Percentiles rank a stretch among this genome's conserved stretches.
Conservation (phyloP, 2,113 vertebrate genomes). For the Mesoclemmys tuberculata region DNA sequence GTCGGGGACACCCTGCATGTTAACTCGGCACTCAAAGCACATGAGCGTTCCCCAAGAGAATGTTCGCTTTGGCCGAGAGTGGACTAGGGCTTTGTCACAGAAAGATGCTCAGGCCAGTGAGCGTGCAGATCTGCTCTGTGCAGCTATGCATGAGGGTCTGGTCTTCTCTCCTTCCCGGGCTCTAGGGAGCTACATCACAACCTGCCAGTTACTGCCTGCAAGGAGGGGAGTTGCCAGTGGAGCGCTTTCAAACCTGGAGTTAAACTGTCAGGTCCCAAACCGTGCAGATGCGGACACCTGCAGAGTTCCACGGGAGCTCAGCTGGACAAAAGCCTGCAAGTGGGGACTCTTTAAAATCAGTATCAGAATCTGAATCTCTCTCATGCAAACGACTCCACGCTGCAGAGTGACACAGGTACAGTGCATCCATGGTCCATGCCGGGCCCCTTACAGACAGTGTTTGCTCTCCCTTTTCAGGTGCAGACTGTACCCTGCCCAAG, state of each 20-base stretch:
- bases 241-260: neutral
- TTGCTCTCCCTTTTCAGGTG: too few relatives aligned
- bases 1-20: too few relatives aligned
- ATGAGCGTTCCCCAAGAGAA: neutral
- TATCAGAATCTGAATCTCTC: neutral
- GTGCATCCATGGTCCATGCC: neutral
- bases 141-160: neutral
- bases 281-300: neutral
- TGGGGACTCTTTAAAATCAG: neutral
- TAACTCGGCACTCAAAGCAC: too few relatives aligned
- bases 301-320: neutral
- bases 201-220: neutral
- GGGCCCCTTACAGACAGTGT: too few relatives aligned
- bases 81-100: neutral
- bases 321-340: neutral
- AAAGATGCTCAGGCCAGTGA: neutral
- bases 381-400: too few relatives aligned
- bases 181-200: neutral
- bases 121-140: neutral
- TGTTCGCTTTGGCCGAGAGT: neutral
- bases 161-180: neutral
- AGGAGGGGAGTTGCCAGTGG: neutral
- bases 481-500: neutral
- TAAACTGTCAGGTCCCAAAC: neutral
- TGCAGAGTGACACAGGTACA: neutral